Percentiles rank a stretch among this genome's conserved stretches.
These are phyloP conservation scores for Zaprionus taronus DNA, from an alignment of 1,140 invertebrate species.

Conservation along the genomic window DNA sequence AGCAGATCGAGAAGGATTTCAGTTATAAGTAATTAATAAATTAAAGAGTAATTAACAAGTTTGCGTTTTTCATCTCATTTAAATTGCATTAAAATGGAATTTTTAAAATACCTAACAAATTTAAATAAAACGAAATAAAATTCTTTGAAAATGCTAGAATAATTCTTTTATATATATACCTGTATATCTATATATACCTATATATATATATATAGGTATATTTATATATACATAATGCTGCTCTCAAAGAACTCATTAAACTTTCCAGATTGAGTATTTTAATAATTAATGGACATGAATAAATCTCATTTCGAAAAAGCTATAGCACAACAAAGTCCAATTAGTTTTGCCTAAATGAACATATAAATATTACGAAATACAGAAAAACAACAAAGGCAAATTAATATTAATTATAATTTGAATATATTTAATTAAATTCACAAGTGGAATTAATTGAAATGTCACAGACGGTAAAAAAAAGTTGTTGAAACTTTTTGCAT, in stretches of 20 bases:
- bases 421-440: constrained; percentile 1
- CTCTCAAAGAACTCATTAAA: neutral
- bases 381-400: neutral
- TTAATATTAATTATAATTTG: constrained; percentile 1
- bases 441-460: constrained; percentile 2
- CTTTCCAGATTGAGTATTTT: neutral
- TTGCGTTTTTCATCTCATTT: neutral
- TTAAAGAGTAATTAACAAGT: neutral
- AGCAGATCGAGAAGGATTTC: neutral
- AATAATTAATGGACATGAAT: neutral
- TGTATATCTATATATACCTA: neutral
- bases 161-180: too few relatives aligned
- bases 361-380: neutral
- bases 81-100: neutral
- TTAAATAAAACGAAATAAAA: neutral
- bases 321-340: neutral
- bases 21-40: neutral
- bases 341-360: neutral
- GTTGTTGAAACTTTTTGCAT: neutral
- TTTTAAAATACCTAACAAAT: neutral
- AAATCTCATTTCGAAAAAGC: neutral
- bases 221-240: neutral
- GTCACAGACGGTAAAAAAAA: neutral
- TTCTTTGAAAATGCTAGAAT: too few relatives aligned
- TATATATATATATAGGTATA: neutral